Evolutionary conservation across 2,888 invertebrate species (phyloP).

Genomic region (Synergus laeviventris): DNA sequence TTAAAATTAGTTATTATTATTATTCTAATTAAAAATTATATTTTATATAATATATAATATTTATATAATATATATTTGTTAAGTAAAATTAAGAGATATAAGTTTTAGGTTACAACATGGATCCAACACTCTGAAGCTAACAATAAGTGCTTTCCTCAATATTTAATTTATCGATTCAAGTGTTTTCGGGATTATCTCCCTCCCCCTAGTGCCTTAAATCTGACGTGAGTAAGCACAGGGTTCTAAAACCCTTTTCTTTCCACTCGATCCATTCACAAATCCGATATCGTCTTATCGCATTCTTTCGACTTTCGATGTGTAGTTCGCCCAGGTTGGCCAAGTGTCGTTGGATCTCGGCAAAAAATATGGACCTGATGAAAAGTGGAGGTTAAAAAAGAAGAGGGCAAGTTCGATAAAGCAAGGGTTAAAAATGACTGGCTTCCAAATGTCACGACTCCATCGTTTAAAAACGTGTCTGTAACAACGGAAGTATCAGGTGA

Average conservation of each 20-base stretch:
- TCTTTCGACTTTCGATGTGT: slow-evolving; percentile 5
- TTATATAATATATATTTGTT: too few species aligned
- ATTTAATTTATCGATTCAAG: not conserved
- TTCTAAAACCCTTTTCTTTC: slow-evolving; percentile 12
- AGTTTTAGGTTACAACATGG: too few species aligned
- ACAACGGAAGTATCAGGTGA: slow-evolving; percentile 26
- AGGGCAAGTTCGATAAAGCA: slow-evolving; percentile 3
- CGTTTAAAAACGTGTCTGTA: slow-evolving; percentile 21
- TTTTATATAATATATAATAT: too few species aligned
- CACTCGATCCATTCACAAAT: slow-evolving; percentile 21
- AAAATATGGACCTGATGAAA: slow-evolving; percentile 10
- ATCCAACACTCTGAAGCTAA: too few species aligned
- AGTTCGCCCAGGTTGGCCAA: not conserved
- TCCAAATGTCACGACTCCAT: slow-evolving; percentile 14
- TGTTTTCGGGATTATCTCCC: not conserved
- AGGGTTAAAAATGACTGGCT: slow-evolving; percentile 24
- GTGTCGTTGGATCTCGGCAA: not conserved
- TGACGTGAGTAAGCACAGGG: not conserved
- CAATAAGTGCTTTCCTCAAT: not conserved
- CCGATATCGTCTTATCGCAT: slow-evolving; percentile 17
- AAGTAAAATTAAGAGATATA: too few species aligned
- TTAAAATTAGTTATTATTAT: too few species aligned
- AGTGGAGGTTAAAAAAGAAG: slow-evolving; percentile 1
- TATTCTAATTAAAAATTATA: too few species aligned
- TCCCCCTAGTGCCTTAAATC: not conserved